Base-by-base conservation (phyloP, 1,140 invertebrate genomes). In the Drosophila grimshawi region DNA sequence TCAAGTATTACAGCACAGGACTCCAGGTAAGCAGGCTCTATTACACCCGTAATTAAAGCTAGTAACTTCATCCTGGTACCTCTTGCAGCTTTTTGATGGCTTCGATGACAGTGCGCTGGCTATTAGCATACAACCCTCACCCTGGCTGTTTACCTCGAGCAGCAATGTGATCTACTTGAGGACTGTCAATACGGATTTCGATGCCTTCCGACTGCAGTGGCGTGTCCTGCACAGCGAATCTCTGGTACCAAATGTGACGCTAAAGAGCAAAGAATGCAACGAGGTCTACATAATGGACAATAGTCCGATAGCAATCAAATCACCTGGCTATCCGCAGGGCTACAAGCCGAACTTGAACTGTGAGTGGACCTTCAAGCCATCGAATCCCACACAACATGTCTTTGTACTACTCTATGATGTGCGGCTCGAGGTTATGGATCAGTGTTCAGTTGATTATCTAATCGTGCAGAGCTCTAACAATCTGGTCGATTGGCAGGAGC, bases 321-420 rank as follows among this genome's bases (percentile, higher is more conserved):
- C 96, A 45, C 97, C 97, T 0, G 96, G 96, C 45, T 98, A 95
- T 93, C 97, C 97, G 0, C 11, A 92, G n/a, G 94, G 94, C 8
- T 98, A 98, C 91, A 92, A 78, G 1, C 69, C 93, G 19, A 94
- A 96, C 86, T 77, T 96, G 8, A 92, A 95, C n/a, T 98, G 97
- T 88, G 93, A 94, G 78, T 98, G 97, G 97, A 93, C 94, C 3
- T 94, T 97, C 61, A 93, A 93, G 70, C 91, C 94, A 3, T 91
- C 93, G 5, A 75, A 88, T 51, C 80, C 93, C 5, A 93, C 94
- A 4, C 93, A 94, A 19, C 96, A 96, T 85, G 80, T 96, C 7
- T 77, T 65, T 35, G 61, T 96, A 0, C 79, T 81, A 46, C 94
- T 96, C 72, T 70, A 83, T 3, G 76, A 92, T 0, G 92, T 95